Evolutionary conservation across 2,113 vertebrate species (phyloP).

Genomic region (Callithrix jacchus): DNA sequence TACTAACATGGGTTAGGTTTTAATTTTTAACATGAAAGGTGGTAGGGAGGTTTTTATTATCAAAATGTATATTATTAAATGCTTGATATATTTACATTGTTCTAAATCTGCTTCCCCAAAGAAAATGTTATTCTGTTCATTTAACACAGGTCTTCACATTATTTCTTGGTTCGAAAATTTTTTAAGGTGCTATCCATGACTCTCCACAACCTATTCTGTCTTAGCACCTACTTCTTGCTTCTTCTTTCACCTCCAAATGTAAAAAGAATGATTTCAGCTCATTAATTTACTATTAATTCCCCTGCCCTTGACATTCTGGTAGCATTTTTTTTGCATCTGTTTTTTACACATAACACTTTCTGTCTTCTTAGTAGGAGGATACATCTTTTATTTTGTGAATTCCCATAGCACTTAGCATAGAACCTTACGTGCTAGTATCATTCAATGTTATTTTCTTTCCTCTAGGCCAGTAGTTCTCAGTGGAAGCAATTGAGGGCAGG

Average conservation of each 20-base stretch:
- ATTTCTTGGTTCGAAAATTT: background rate
- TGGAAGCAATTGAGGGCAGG: background rate
- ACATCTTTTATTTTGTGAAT: background rate
- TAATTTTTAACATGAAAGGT: slow-evolving; percentile 39
- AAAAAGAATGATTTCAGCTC: background rate
- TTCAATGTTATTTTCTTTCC: background rate
- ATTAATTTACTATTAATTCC: background rate
- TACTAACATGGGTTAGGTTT: slow-evolving; percentile 21
- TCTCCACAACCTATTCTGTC: background rate
- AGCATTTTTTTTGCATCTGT: background rate
- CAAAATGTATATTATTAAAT: slow-evolving; percentile 22
- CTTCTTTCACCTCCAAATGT: background rate
- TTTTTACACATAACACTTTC: background rate
- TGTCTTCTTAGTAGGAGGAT: background rate
- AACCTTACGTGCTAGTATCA: background rate
- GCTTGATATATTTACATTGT: background rate
- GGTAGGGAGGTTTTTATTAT: slow-evolving; percentile 2
- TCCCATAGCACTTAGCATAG: background rate
- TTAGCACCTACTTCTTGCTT: background rate
- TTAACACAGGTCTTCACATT: background rate
- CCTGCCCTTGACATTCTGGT: background rate
- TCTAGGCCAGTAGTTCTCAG: background rate
- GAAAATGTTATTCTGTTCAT: background rate
- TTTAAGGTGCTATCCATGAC: background rate
- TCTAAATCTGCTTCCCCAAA: background rate